Conservation (phyloP, 2,113 vertebrate genomes). For the Sceloporus tristichus region DNA sequence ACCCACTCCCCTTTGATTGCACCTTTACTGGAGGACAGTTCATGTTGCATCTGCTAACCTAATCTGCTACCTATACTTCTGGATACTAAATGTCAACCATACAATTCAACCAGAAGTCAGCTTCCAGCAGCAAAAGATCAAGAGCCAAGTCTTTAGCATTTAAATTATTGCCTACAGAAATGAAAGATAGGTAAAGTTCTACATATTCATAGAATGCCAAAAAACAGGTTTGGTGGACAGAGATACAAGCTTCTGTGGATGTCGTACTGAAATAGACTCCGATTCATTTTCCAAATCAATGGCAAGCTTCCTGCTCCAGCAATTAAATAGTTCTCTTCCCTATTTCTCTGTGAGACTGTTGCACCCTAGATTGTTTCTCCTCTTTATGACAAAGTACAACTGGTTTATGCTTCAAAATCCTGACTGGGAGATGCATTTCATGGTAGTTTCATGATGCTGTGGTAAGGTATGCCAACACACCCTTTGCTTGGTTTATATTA, state of each 20-base stretch:
- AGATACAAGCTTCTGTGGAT: background rate
- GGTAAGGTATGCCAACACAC: background rate
- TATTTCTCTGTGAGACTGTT: background rate
- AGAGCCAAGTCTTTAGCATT: background rate
- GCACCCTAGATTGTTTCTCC: constrained; percentile 2
- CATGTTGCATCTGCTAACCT: background rate
- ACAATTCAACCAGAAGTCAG: background rate
- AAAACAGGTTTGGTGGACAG: background rate
- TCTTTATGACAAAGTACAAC: background rate
- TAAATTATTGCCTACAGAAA: background rate
- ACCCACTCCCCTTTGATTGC: background rate
- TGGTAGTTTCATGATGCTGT: background rate
- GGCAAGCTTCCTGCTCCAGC: background rate
- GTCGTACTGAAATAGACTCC: background rate
- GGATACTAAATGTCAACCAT: background rate
- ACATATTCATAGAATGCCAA: background rate
- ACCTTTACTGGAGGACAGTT: background rate
- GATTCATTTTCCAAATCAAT: background rate
- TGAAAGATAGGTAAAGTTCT: background rate
- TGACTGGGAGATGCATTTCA: background rate
- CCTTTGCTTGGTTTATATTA: background rate
- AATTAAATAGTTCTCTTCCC: background rate
- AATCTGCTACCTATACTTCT: background rate
- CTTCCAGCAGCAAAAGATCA: background rate
- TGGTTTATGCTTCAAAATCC: background rate